Evolutionary conservation across 1,140 invertebrate species (phyloP).

Genomic region (Saccostrea glomerata): DNA sequence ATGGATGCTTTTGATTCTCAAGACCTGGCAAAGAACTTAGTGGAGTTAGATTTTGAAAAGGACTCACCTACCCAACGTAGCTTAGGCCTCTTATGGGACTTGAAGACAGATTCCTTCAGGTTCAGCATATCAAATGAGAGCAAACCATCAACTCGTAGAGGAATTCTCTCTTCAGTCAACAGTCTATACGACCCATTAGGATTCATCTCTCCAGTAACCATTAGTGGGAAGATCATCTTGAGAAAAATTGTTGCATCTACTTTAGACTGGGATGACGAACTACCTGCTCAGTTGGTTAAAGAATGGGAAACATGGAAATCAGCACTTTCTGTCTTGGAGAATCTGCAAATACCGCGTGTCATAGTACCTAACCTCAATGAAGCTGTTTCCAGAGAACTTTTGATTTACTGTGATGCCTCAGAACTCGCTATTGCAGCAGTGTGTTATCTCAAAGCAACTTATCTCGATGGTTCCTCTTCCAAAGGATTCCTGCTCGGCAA

Average conservation of each 20-base stretch:
- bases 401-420: conserved; percentile 55
- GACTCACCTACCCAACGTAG: conserved; percentile 40
- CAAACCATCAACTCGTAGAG: conserved; percentile 44
- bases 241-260: conserved; percentile 59
- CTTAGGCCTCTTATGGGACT: conserved; percentile 49
- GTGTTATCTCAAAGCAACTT: conserved; percentile 17
- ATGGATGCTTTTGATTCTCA: conserved; percentile 44
- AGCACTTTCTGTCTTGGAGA: conserved; percentile 29
- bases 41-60: conserved; percentile 45
- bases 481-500: conserved; percentile 53
- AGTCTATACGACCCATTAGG: conserved; percentile 65
- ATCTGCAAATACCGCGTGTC: conserved; percentile 39
- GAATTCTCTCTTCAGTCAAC: conserved; percentile 58
- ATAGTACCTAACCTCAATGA: conserved; percentile 60
- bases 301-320: conserved; percentile 49
- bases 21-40: conserved; percentile 26
- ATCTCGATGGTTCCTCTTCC: neutral
- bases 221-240: conserved; percentile 58
- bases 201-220: conserved; percentile 56
- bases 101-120: conserved; percentile 35
- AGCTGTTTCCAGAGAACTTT: conserved; percentile 74
- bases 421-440: conserved; percentile 54
- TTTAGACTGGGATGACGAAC: conserved; percentile 58
- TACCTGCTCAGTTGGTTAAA: conserved; percentile 29
- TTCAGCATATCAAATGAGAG: conserved; percentile 40